These are phyloP conservation scores for Tympanuchus pallidicinctus DNA, from an alignment of 2,113 vertebrate genomes.

Conservation along the genomic window DNA sequence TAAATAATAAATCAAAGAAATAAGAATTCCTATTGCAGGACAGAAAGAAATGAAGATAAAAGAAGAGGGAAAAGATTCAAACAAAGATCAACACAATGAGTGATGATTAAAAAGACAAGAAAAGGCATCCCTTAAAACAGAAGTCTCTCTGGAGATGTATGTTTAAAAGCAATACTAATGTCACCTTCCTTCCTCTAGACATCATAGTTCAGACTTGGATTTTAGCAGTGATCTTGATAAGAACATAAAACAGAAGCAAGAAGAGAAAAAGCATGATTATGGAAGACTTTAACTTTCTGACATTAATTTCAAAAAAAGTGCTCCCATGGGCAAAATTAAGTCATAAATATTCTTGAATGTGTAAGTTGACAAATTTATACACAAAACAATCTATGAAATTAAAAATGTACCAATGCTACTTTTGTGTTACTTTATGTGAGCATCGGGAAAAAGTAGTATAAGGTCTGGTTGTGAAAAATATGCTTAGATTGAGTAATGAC, in stretches of 20 bases:
- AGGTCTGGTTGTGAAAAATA: neutral
- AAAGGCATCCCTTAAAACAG: neutral
- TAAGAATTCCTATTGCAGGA: neutral
- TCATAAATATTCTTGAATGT: neutral
- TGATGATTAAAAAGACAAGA: neutral
- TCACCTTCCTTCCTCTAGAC: neutral
- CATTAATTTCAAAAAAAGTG: neutral
- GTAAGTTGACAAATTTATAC: neutral
- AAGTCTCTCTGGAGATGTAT: neutral
- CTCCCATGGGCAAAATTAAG: neutral
- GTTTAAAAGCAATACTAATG: neutral
- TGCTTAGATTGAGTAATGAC: neutral
- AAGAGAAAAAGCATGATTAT: accelerated
- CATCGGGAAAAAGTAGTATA: neutral
- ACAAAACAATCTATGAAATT: neutral
- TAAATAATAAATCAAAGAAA: neutral
- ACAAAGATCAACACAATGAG: accelerated
- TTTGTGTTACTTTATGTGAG: neutral
- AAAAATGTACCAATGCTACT: neutral
- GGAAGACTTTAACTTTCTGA: neutral
- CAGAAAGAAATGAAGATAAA: neutral
- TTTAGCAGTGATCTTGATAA: neutral
- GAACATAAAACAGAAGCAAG: neutral
- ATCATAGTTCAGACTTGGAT: neutral
- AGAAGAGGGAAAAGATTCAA: neutral